phyloP scores from a whole-genome alignment of 2,797 vertebrate genomes.

The Eutrigla gurnardus region DNA sequence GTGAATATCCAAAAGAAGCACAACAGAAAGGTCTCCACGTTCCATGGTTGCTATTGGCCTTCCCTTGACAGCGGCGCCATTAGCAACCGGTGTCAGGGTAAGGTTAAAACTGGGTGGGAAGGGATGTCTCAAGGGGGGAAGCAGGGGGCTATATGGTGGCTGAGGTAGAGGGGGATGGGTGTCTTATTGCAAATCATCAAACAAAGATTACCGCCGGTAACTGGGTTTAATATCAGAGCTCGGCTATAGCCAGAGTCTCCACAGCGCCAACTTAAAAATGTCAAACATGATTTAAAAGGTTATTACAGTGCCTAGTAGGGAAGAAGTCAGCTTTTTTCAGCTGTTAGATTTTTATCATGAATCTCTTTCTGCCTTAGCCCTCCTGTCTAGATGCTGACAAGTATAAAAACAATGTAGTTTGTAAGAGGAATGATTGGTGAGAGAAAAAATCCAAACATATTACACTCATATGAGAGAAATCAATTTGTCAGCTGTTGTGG shows the following conservation, averaged over 20 bases:
- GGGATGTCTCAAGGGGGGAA: constrained; percentile 78
- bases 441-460: constrained; percentile 34
- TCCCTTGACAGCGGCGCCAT: constrained; percentile 85
- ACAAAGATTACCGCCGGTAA: constrained; percentile 89
- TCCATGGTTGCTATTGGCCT: constrained; percentile 78
- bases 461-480: constrained; percentile 54
- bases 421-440: constrained; percentile 28
- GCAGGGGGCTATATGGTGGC: constrained; percentile 70
- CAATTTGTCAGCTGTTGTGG: constrained; percentile 32
- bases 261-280: constrained; percentile 88
- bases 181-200: constrained; percentile 89
- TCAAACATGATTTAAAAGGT: constrained; percentile 94
- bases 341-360: constrained; percentile 68
- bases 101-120: constrained; percentile 80
- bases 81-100: constrained; percentile 92
- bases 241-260: constrained; percentile 85
- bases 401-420: constrained; percentile 32
- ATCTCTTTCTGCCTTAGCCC: constrained; percentile 58
- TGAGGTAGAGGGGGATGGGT: constrained; percentile 79
- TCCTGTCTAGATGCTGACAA: constrained; percentile 38
- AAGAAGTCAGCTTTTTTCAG: constrained; percentile 47
- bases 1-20: constrained; percentile 86
- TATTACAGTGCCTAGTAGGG: constrained; percentile 84
- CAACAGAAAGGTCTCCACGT: constrained; percentile 81
- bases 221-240: constrained; percentile 87